These are phyloP conservation scores for Acipenser transmontanus DNA, from an alignment of 2,797 vertebrate genomes.

Conservation along the genomic window DNA sequence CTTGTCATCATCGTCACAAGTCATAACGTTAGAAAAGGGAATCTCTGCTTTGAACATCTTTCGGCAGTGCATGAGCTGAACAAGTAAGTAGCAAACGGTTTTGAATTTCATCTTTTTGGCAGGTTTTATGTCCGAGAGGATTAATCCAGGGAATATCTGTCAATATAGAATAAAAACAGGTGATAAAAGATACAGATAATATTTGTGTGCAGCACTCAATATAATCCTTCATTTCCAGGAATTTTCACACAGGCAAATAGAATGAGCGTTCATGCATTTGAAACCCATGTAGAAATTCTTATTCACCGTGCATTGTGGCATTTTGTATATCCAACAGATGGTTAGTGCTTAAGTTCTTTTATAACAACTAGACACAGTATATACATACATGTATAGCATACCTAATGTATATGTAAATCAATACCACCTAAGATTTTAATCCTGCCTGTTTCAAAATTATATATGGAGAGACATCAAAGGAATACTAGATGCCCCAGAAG, in stretches of 20 bases:
- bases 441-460: no score
- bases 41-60: constrained; percentile 98
- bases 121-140: constrained; percentile 93
- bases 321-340: no score
- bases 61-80: constrained; percentile 95
- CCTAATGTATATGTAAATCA: no score
- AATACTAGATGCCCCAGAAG: no score
- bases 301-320: no score
- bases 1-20: constrained; percentile 95
- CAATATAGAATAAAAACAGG: constrained; percentile 38
- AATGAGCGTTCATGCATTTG: no score
- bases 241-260: not conserved
- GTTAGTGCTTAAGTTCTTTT: no score
- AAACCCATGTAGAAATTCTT: no score
- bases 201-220: not conserved
- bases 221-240: constrained; percentile 4
- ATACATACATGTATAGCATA: no score
- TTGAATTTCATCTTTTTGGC: constrained; percentile 98
- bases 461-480: no score
- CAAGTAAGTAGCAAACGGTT: constrained; percentile 91
- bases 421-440: no score
- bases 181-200: not conserved
- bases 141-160: constrained; percentile 94
- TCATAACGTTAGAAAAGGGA: constrained; percentile 97
- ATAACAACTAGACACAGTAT: no score